Evolutionary conservation across 2,888 invertebrate species (phyloP).

Genomic region (Eupeodes luniger): DNA sequence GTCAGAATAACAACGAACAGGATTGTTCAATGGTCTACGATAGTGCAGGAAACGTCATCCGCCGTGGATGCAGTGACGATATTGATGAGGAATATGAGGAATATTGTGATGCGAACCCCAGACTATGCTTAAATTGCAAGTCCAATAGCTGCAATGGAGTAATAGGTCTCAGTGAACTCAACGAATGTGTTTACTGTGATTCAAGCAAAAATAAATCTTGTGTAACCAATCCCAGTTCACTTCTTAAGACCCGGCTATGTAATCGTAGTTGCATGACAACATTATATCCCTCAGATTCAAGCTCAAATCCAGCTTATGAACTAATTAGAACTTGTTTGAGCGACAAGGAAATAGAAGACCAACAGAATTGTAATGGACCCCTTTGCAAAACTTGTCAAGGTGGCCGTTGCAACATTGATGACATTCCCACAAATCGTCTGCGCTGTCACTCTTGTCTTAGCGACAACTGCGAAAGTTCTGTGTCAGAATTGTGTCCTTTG

Average conservation of each 20-base stretch:
- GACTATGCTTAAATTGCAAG: constrained; percentile 80
- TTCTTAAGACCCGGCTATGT: constrained; percentile 79
- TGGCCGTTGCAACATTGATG: constrained; percentile 78
- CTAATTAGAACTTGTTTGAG: constrained; percentile 81
- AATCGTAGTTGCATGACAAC: constrained; percentile 81
- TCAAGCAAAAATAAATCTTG: constrained; percentile 78
- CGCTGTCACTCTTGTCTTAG: constrained; percentile 79
- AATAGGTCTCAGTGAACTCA: constrained; percentile 74
- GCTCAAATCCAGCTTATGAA: constrained; percentile 77
- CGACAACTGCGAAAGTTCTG: constrained; percentile 79
- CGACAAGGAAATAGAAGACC: constrained; percentile 81
- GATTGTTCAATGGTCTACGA: constrained; percentile 81
- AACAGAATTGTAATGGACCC: constrained; percentile 77
- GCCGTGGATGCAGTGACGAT: constrained; percentile 80
- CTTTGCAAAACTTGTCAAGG: constrained; percentile 79
- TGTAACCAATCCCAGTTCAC: constrained; percentile 77
- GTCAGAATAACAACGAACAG: constrained; percentile 81
- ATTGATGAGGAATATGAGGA: constrained; percentile 73
- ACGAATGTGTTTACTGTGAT: constrained; percentile 81
- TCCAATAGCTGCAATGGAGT: constrained; percentile 82
- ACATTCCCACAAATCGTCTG: constrained; percentile 79
- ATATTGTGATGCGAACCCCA: constrained; percentile 77
- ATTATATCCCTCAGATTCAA: constrained; percentile 78
- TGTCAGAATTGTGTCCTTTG: constrained; percentile 76
- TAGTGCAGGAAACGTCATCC: constrained; percentile 77